Percentiles rank a stretch among this genome's conserved stretches.
Evolutionary conservation across 2,797 vertebrate species (phyloP).

Genomic region (Megalops cyprinoides): DNA sequence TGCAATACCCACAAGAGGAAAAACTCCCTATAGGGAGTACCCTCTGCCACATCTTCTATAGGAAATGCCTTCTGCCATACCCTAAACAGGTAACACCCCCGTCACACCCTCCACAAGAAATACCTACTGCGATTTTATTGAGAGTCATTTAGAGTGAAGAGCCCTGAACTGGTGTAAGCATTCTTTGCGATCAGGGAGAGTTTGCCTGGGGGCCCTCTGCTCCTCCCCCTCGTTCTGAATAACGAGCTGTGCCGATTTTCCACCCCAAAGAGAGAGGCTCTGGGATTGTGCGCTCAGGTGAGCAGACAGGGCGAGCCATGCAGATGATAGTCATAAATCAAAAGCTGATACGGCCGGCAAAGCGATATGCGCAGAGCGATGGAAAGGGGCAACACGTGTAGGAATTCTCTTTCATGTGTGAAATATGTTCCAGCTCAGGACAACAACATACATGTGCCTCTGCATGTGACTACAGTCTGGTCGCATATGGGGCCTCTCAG

Average conservation of each 20-base stretch:
- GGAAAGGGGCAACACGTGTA: neutral
- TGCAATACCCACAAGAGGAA: neutral
- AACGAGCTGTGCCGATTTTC: neutral
- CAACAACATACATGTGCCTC: slow-evolving; percentile 12
- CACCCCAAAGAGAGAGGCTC: neutral
- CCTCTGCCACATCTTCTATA: no score
- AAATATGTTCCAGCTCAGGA: slow-evolving; percentile 10
- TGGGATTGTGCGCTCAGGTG: slow-evolving; percentile 1
- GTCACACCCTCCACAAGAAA: no score
- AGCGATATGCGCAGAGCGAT: neutral
- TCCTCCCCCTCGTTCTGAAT: neutral
- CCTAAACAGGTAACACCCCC: neutral
- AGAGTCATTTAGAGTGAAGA: no score
- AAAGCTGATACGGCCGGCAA: neutral
- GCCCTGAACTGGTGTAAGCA: neutral
- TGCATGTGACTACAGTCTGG: neutral
- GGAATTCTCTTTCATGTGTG: slow-evolving; percentile 13
- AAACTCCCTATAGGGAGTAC: no score
- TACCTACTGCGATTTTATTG: neutral
- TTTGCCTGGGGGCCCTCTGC: neutral
- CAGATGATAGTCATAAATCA: slow-evolving; percentile 18
- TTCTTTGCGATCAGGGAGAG: neutral
- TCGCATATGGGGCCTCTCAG: neutral
- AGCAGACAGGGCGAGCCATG: neutral
- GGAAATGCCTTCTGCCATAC: neutral